These are phyloP conservation scores for Unio pictorum DNA, from an alignment of 2,888 invertebrate species.

Conservation along the genomic window DNA sequence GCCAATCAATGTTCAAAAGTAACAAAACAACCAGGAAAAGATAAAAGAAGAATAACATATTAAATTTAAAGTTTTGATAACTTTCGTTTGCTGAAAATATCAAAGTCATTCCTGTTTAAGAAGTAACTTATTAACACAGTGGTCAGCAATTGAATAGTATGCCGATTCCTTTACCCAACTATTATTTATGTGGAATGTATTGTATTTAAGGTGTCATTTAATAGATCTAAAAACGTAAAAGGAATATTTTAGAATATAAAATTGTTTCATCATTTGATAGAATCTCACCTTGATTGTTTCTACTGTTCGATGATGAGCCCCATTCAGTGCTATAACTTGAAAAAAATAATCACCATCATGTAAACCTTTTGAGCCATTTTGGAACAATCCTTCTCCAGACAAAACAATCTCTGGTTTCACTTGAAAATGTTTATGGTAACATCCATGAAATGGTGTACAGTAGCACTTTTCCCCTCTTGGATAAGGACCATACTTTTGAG, in stretches of 20 bases:
- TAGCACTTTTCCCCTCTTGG: slow-evolving; percentile 22
- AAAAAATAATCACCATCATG: slow-evolving; percentile 4
- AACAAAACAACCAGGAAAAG: no score
- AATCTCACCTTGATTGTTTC: slow-evolving; percentile 1
- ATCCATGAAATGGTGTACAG: slow-evolving; percentile 5
- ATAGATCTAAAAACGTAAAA: no score
- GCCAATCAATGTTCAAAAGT: no score
- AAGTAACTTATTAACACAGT: no score
- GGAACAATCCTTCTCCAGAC: background rate
- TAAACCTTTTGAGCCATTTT: background rate
- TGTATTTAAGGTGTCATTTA: no score
- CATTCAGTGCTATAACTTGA: slow-evolving; percentile 1
- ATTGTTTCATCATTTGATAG: background rate
- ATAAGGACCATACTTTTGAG: slow-evolving; percentile 11
- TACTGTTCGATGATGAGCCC: background rate
- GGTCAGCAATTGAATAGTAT: no score
- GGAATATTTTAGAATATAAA: background rate
- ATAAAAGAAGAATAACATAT: no score
- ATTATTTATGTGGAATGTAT: no score
- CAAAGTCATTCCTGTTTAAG: no score
- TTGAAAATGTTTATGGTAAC: slow-evolving; percentile 5
- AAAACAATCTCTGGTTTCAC: slow-evolving; percentile 1
- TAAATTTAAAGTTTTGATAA: no score
- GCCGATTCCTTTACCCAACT: no score
- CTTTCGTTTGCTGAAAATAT: no score